Evolutionary conservation across 2,888 invertebrate species (phyloP).

Genomic region (Rhagonycha fulva): DNA sequence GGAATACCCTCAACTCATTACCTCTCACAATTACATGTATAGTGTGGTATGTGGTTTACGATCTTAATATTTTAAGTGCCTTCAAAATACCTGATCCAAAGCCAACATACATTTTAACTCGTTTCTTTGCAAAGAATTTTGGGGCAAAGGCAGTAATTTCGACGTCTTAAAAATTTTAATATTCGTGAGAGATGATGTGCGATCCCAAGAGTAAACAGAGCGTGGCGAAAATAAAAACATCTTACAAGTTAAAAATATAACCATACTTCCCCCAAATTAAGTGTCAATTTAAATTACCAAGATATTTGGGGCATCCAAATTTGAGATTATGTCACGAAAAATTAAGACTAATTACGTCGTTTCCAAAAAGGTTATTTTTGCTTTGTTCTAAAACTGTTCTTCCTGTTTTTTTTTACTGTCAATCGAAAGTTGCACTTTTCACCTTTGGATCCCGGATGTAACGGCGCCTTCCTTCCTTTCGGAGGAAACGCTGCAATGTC

Average conservation of each 20-base stretch:
- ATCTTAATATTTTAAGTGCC: slow-evolving; percentile 21
- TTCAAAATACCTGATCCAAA: slow-evolving; percentile 20
- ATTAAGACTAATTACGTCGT: not conserved
- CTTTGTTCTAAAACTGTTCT: not conserved
- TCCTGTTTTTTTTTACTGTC: not conserved
- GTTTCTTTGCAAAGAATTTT: not conserved
- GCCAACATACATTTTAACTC: slow-evolving; percentile 22
- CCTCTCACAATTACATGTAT: slow-evolving; percentile 44
- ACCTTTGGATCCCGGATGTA: no score
- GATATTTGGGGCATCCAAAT: not conserved
- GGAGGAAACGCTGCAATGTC: no score
- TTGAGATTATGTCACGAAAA: not conserved
- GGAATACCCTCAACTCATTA: slow-evolving; percentile 38
- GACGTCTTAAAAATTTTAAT: slow-evolving; percentile 13
- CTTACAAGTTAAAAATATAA: slow-evolving; percentile 2
- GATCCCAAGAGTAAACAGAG: slow-evolving; percentile 18
- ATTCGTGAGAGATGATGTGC: slow-evolving; percentile 2
- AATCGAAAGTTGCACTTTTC: not conserved
- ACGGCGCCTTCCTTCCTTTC: no score
- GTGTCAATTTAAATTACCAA: not conserved
- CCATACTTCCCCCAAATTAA: not conserved
- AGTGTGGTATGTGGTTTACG: slow-evolving; percentile 31
- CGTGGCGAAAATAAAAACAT: slow-evolving; percentile 14
- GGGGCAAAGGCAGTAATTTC: slow-evolving; percentile 6
- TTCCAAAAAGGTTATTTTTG: not conserved